Conservation (phyloP, 2,888 invertebrate species). For the Eupelmus urozonus region DNA sequence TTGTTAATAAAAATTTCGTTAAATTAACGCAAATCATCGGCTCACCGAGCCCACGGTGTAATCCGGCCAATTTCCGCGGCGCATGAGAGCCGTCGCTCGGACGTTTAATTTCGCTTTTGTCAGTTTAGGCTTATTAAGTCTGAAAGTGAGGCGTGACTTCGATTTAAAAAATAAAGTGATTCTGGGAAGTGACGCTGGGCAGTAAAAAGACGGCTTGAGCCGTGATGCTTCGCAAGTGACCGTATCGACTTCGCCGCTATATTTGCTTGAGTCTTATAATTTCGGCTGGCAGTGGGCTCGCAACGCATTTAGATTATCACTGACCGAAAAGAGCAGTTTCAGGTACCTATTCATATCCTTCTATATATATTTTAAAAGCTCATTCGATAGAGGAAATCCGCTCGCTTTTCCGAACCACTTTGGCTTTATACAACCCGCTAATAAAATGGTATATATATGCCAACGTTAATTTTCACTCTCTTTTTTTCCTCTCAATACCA, state of each 20-base stretch:
- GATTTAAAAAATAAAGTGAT: conserved; percentile 46
- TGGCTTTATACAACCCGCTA: too few species aligned
- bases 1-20: too few species aligned
- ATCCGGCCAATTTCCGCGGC: too few species aligned
- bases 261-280: conserved; percentile 21
- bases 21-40: too few species aligned
- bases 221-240: background rate
- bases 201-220: conserved; percentile 15
- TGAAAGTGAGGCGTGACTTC: conserved; percentile 38
- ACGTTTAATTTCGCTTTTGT: conserved; percentile 30
- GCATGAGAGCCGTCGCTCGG: too few species aligned
- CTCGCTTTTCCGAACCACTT: background rate
- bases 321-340: background rate
- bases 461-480: too few species aligned
- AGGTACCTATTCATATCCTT: background rate
- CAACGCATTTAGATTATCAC: background rate
- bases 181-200: conserved; percentile 20
- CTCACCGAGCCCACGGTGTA: too few species aligned
- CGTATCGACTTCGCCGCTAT: background rate
- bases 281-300: conserved; percentile 11
- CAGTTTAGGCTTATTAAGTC: conserved; percentile 21
- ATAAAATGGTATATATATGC: too few species aligned
- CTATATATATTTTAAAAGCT: background rate
- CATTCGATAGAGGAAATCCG: background rate
- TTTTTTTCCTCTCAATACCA: too few species aligned